Base-by-base conservation (phyloP, 1,140 invertebrate species). In the Holotrichia oblita region DNA sequence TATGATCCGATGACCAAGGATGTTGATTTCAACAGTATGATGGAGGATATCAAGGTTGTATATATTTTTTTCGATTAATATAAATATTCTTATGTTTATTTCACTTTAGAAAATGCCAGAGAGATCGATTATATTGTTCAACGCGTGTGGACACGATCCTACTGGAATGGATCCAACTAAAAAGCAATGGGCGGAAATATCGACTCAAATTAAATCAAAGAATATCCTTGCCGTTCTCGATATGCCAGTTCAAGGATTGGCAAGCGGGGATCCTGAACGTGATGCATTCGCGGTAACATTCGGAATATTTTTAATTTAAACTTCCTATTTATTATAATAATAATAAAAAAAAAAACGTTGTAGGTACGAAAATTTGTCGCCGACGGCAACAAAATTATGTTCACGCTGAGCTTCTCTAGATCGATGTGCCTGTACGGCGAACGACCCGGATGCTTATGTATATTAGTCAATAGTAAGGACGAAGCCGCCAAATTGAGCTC, bases 101-200 rank as follows among this genome's bases (percentile, higher is more conserved):
- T 24, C 24, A 87, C 88, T 96, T 34, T 87, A 90, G 81, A 89
- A 90, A 82, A 96, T 97, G 69, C 96, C 96, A 0, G 91, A 94
- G 86, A 93, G 94, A 84, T 91, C 97, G 2, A 95, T 98, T 0
- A 92, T 99, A 72, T 92, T 99, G 82, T 88, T 99, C 3, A 98
- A 99, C 89, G 95, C 96, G 1, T 98, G 96, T 89, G 98, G 98
- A 8, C 98, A 99, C 87, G 99, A 99, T 90, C 98, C 98, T 9
- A 99, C 98, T n/a, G 98, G 98, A 64, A 93, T 95, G 79, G 96
- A 98, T 88, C 96, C 96, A 34, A 95, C 93, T 6, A 88, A 91
- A 42, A 95, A 97, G 48, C 94, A 97, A 87, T 97, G 95, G 95
- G 87, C 89, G 77, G 88, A 93, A 87, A 93, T 97, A 83, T 95